Conservation (phyloP, 1,140 invertebrate species). For the Magallana angulata region DNA sequence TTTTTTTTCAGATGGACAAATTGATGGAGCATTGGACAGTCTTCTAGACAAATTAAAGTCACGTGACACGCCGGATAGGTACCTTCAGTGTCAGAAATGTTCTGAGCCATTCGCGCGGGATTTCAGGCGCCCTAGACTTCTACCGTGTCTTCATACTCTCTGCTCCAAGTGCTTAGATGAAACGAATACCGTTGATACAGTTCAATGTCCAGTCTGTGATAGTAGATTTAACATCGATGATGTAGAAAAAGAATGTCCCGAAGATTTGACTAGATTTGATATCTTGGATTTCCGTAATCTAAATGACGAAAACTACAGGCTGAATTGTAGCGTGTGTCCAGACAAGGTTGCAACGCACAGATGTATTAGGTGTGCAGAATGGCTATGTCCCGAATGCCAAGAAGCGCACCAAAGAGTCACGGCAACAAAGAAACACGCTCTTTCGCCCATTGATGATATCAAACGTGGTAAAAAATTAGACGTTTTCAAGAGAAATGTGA, state of each 20-base stretch:
- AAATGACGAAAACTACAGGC: constrained; percentile 38
- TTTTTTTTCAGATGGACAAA: background rate
- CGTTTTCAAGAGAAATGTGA: constrained; percentile 52
- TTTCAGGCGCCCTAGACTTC: constrained; percentile 50
- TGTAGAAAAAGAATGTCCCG: constrained; percentile 45
- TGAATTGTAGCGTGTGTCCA: constrained; percentile 61
- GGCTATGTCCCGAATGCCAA: constrained; percentile 64
- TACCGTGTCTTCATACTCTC: constrained; percentile 66
- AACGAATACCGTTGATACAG: background rate
- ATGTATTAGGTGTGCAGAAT: constrained; percentile 68
- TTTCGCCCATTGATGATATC: constrained; percentile 51
- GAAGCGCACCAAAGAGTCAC: constrained; percentile 66
- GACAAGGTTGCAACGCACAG: constrained; percentile 60
- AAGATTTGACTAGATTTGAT: constrained; percentile 60
- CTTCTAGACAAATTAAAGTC: background rate
- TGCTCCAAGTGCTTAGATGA: constrained; percentile 61
- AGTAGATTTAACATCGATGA: constrained; percentile 41
- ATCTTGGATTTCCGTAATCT: constrained; percentile 55
- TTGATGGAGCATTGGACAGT: background rate
- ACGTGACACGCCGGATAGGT: background rate
- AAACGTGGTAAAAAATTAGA: constrained; percentile 51
- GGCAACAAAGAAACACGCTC: constrained; percentile 61
- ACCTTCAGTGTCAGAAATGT: constrained; percentile 45
- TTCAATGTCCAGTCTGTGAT: constrained; percentile 37
- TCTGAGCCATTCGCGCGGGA: constrained; percentile 49